These are phyloP conservation scores for Crenuchus spilurus DNA, from an alignment of 2,797 vertebrate genomes.

Conservation along the genomic window DNA sequence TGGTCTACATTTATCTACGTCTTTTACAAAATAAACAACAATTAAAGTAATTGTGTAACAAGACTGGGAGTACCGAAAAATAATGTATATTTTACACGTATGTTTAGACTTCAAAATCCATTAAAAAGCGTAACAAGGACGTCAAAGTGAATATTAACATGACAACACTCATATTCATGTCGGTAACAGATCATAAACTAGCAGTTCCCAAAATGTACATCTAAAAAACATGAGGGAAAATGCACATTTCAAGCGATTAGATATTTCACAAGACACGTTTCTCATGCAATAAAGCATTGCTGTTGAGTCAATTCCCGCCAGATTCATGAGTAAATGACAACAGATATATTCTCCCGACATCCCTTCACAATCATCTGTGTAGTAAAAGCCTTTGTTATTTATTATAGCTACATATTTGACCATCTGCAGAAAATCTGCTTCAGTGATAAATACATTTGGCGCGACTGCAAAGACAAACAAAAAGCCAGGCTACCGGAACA, in stretches of 20 bases:
- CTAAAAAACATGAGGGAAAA: too few relatives aligned
- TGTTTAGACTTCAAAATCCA: too few relatives aligned
- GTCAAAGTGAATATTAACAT: not conserved
- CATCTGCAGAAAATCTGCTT: not conserved
- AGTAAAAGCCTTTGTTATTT: not conserved
- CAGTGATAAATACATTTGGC: not conserved
- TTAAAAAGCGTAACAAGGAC: too few relatives aligned
- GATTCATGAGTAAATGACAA: not conserved
- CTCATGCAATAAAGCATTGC: not conserved
- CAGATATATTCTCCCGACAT: not conserved
- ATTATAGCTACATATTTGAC: not conserved
- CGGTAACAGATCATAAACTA: constrained; percentile 16
- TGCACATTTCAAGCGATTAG: not conserved
- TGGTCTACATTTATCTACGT: too few relatives aligned
- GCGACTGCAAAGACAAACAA: not conserved
- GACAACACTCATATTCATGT: not conserved
- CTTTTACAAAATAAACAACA: too few relatives aligned
- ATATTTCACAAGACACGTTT: not conserved
- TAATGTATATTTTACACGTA: too few relatives aligned
- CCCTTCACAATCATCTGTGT: not conserved
- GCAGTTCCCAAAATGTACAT: not conserved
- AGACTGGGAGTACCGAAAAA: too few relatives aligned
- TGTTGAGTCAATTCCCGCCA: constrained; percentile 1
- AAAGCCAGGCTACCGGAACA: not conserved
- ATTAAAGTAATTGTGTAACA: too few relatives aligned